A percentile compares a stretch with the other conserved stretches of the same genome.
Evolutionary conservation across 2,888 invertebrate species (phyloP).

Genomic region (Drosophila picticornis): DNA sequence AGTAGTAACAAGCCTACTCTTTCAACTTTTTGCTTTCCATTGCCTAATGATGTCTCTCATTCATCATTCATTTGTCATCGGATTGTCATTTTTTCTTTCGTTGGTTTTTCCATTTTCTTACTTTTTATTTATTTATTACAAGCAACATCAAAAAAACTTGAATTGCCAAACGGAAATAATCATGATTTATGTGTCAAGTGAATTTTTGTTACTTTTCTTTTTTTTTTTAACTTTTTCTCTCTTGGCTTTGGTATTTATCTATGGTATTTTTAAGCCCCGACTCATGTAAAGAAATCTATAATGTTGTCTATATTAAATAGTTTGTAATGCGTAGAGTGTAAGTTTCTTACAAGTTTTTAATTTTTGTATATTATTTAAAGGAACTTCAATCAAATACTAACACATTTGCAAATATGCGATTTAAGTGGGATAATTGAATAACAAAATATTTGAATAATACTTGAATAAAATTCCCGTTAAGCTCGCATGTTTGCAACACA

Average conservation of each 20-base stretch:
- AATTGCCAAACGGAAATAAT: conserved; percentile 16
- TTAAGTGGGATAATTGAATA: not conserved
- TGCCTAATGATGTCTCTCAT: conserved; percentile 49
- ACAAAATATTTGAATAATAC: not conserved
- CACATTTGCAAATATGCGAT: conserved; percentile 34
- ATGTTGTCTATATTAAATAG: conserved; percentile 10
- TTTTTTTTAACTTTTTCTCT: not conserved
- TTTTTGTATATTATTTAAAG: conserved; percentile 16
- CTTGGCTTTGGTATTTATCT: conserved; percentile 42
- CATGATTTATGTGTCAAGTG: conserved; percentile 42
- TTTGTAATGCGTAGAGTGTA: conserved; percentile 26
- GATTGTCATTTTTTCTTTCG: conserved; percentile 29
- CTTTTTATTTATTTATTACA: conserved; percentile 25
- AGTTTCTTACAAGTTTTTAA: conserved; percentile 23
- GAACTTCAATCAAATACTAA: conserved; percentile 12
- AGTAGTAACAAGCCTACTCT: conserved; percentile 27
- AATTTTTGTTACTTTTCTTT: conserved; percentile 20
- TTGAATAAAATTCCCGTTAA: not conserved
- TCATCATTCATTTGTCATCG: conserved; percentile 54
- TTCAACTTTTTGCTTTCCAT: conserved; percentile 34
- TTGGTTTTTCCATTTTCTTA: conserved; percentile 12
- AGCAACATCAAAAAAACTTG: conserved; percentile 22
- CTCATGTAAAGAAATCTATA: conserved; percentile 9
- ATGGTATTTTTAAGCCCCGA: conserved; percentile 22
- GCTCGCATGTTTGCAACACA: conserved; percentile 30